A percentile compares a stretch with the other conserved stretches of the same genome.
phyloP scores from a whole-genome alignment of 2,113 vertebrate genomes.

The Bos taurus region DNA sequence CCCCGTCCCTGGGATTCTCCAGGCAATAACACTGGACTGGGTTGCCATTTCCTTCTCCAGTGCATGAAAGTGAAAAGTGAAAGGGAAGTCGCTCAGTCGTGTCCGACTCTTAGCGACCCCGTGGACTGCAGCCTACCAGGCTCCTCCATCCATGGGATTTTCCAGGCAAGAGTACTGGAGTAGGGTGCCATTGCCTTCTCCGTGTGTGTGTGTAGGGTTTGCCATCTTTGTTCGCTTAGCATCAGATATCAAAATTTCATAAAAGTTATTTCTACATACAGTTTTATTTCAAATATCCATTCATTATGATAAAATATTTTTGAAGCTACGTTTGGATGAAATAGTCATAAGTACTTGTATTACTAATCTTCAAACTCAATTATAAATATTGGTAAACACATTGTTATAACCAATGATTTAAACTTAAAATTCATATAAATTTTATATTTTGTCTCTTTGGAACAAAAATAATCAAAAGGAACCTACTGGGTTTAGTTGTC shows the following conservation, averaged over 20 bases:
- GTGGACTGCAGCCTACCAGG: too few species aligned
- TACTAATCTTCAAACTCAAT: background rate
- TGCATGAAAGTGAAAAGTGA: too few species aligned
- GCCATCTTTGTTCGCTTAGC: background rate
- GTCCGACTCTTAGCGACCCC: too few species aligned
- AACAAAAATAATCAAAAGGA: background rate
- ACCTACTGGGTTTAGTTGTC: background rate
- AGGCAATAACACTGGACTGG: too few species aligned
- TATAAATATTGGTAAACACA: background rate
- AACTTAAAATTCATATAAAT: background rate
- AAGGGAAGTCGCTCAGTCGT: too few species aligned
- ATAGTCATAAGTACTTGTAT: background rate
- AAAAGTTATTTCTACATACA: background rate
- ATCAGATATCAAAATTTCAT: background rate
- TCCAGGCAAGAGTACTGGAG: too few species aligned
- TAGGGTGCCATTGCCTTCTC: too few species aligned
- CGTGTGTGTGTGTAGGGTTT: background rate
- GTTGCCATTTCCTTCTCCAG: too few species aligned
- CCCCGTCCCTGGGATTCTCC: too few species aligned
- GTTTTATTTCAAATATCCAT: background rate
- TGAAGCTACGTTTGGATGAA: background rate
- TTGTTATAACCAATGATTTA: background rate
- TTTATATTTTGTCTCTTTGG: background rate
- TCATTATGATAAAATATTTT: background rate
- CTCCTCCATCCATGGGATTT: too few species aligned